Evolutionary conservation across 2,888 invertebrate genomes (phyloP).

Genomic region (Ellobium chinense): DNA sequence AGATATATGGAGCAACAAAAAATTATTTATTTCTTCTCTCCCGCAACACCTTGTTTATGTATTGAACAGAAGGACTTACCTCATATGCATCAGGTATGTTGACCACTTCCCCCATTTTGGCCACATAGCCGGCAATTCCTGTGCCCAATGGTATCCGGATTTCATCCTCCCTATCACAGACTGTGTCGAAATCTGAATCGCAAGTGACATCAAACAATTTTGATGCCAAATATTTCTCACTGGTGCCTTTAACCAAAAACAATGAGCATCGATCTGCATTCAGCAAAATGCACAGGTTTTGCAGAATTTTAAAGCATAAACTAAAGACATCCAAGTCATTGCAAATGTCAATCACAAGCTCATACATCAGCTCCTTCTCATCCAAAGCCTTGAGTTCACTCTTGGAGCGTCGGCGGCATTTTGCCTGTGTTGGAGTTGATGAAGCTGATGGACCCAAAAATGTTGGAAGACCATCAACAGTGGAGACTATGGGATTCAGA

Average conservation of each 20-base stretch:
- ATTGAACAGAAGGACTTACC: slow-evolving; percentile 68
- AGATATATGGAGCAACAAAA: no score
- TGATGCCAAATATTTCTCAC: slow-evolving; percentile 82
- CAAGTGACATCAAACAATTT: slow-evolving; percentile 77
- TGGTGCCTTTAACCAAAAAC: slow-evolving; percentile 78
- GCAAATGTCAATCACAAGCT: slow-evolving; percentile 78
- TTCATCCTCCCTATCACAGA: slow-evolving; percentile 93
- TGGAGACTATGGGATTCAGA: slow-evolving; percentile 93
- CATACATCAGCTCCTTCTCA: slow-evolving; percentile 78
- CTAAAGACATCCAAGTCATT: slow-evolving; percentile 77
- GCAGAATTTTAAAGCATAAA: slow-evolving; percentile 77
- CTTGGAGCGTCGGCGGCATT: slow-evolving; percentile 80
- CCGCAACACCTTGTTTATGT: no score
- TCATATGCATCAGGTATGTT: slow-evolving; percentile 77
- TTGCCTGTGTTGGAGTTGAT: slow-evolving; percentile 61
- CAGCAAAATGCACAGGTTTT: slow-evolving; percentile 76
- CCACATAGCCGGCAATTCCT: slow-evolving; percentile 77
- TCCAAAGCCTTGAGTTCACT: slow-evolving; percentile 82
- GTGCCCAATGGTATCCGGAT: slow-evolving; percentile 81
- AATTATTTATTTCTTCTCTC: no score
- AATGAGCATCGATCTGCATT: slow-evolving; percentile 78
- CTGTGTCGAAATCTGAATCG: slow-evolving; percentile 85
- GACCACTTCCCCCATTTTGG: slow-evolving; percentile 72
- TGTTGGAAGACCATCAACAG: slow-evolving; percentile 94
- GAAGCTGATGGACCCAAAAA: slow-evolving; percentile 83